Evolutionary conservation across 2,797 vertebrate genomes (phyloP), one percentile per base, ranked within the genome.

Genomic region (Oreortyx pictus): DNA sequence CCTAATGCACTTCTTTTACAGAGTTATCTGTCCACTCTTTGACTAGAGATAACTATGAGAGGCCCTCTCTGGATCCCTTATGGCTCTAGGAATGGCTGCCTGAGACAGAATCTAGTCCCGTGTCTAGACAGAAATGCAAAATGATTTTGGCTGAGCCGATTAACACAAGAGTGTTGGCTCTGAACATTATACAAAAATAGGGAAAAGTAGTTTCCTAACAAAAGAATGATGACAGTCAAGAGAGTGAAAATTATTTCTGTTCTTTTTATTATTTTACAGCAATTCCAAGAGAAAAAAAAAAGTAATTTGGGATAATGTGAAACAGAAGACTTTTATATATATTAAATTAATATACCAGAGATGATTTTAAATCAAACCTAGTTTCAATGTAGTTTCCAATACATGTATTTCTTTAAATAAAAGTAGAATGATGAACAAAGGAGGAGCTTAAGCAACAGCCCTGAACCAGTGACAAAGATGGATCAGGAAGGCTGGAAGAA

Each of bases 121-220:
- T 64, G 88, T 88, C 93, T 92, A 91, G 88, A 90, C 67, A 27
- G 50, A 39, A 82, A 61, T 77, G 41, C 44, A 74, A 70, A 92
- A 13, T 22, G 31, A 84, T 94, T 95, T 96, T 94, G 86, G 61
- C 72, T 82, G 61, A 94, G 56, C 41, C 14, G 43, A 86, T 65
- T 29, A 89, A 24, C 46, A 41, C 24, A 37, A 90, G 20, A 50
- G 23, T 49, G 7, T 66, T 87, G 50, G 52, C 66, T 76, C 50
- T 7, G 7, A 85, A 68, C 13, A 10, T 31, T 77, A 13, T 77
- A 77, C 17, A 86, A 74, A 81, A 77, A 73, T 11, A 39, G 20
- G 19, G 29, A 68, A 90, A 81, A 76, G 31, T 81, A 57, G 61
- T 87, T 89, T 87, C 35, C 41, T 85, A 5, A 5, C 12, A 39